Base-by-base conservation (phyloP, 2,888 invertebrate genomes). In the Trichogramma dendrolimi region DNA sequence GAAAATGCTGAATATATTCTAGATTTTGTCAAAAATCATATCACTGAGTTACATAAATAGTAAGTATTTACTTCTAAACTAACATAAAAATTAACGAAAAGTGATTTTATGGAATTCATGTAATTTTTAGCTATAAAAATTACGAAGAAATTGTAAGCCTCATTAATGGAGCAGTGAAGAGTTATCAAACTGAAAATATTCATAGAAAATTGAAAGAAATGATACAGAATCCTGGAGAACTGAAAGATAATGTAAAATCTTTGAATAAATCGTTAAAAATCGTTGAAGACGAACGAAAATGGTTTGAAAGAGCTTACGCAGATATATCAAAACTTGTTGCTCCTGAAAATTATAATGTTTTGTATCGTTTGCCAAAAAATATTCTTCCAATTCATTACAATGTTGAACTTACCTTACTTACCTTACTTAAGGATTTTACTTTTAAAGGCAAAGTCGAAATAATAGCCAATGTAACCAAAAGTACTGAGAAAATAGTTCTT, bases 351-450 rank as follows among this genome's bases (percentile, higher is more conserved):
- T 38, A 61, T 57, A 1, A 59, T 56, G 1, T 5, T 2, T 61
- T 57, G 4, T 86, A 85, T 72, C 80, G 84, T 0, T 77, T 88
- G 7, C 86, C 87, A 0, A 77, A 75, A 1, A 80, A 79, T 43
- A 79, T 85, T 0, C 71, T 70, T n/a, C 87, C 87, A 0, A 76
- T 74, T 0, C 80, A 80, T 66, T 88, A 87, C 70, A 79, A 79
- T 14, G 79, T 87, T 10, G 72, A 73, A 10, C 73, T 87, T 0
- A 79, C 72, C 55, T 79, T 86, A 0, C 72, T 84, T 55, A 81
- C 86, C 0, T 73, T 75, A 43, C 74, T 79, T 4, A 72, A 73
- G 0, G 78, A 77, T 14, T 74, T 74, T 11, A 71, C 67, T 0
- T 40, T 77, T 69, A 56, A 69, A 2, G 73, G 77, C 41, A 47